These are phyloP conservation scores for Heterodera schachtii DNA, from an alignment of 1,140 invertebrate species.

Conservation along the genomic window DNA sequence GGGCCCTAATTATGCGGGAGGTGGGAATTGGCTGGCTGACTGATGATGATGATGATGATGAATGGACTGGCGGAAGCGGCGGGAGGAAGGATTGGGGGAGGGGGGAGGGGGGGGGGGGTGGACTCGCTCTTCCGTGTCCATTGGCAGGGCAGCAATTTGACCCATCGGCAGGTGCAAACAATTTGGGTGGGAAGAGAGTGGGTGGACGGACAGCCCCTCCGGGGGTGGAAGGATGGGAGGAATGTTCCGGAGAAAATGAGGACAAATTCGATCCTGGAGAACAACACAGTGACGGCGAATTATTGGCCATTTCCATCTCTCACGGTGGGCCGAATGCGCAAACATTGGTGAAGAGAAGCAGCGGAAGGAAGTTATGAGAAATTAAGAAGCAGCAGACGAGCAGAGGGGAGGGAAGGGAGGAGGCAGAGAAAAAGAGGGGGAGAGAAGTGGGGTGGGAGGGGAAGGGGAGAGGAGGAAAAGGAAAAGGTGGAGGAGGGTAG, in stretches of 20 bases:
- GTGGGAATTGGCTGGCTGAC: neutral
- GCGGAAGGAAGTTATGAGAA: no score
- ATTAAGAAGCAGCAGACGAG: no score
- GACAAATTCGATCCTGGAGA: neutral
- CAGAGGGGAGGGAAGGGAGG: neutral
- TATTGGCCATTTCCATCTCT: neutral
- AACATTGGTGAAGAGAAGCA: neutral
- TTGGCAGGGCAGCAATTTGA: neutral
- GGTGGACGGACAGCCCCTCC: neutral
- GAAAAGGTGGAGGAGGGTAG: no score
- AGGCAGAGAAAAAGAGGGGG: neutral
- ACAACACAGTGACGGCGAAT: neutral
- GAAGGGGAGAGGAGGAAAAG: no score
- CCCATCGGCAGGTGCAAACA: neutral
- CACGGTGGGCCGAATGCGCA: neutral
- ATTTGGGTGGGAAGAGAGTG: neutral
- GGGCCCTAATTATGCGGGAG: neutral
- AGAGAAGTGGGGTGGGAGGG: no score
- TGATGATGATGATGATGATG: neutral
- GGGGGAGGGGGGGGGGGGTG: neutral
- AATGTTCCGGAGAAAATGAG: neutral
- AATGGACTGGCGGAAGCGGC: neutral
- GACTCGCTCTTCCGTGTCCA: constrained; percentile 6
- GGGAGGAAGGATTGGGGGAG: neutral
- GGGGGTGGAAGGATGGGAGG: neutral